Base-by-base conservation (phyloP, 2,113 vertebrate species). In the Coregonus clupeaformis region DNA sequence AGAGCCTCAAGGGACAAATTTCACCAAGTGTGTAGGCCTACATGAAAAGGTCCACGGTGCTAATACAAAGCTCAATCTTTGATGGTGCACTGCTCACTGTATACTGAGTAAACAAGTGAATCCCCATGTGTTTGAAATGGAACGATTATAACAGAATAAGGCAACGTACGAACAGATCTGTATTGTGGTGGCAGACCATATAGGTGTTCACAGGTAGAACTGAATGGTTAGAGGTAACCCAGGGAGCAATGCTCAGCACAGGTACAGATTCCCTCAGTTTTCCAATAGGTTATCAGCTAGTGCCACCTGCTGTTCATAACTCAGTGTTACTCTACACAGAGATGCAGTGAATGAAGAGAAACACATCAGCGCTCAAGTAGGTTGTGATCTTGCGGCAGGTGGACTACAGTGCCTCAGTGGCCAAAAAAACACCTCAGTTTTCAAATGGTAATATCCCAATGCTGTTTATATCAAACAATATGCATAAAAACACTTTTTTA, bases 271-370 rank as follows among this genome's bases (percentile, higher is more conserved):
- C 22, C 9, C 1, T 25, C 22, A 25, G 22, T 52, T 52, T 9
- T 62, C 59, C n/a, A 62, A 32, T 77, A 16, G 3, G 66, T 72
- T 1, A 7, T 77, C 77, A 63, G 14, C 81, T 69, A 69, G 47
- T 74, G 6, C 89, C 90, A 75, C 71, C 91, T 92, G 83, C 85
- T 88, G 90, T 80, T 22, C 36, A 30, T 16, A 45, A 12, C 49
- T 16, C 49, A 18, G 49, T 52, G 49, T 52, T 18, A 18, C 49
- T 52, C 49, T 42, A 68, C 18, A 30, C 63, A 65, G 16, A 29
- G 63, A 29, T 1, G 6, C 25, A 25, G 25, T 65, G 63, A 36
- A 68, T 12, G 9, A 3, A 9, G 9, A 20, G 32, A 42, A 68
- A 13, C 5, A 42, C 66, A 42, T 5, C 4, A 68, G 29, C 18